Conservation (phyloP, 2,797 vertebrate genomes). For the Oreochromis mossambicus region DNA sequence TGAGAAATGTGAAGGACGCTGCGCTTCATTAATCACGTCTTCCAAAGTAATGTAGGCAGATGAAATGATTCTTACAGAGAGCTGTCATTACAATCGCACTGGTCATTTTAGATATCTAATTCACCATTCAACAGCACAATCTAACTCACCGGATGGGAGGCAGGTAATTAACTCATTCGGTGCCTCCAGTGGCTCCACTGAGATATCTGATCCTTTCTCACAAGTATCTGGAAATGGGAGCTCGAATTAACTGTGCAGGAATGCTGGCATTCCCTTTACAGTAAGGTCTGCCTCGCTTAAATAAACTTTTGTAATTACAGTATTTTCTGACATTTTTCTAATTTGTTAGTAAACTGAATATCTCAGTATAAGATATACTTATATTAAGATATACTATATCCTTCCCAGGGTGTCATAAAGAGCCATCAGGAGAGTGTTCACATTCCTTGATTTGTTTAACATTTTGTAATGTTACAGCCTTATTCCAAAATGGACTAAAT, state of each 20-base stretch:
- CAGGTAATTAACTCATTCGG: conserved; percentile 55
- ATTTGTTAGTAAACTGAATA: not conserved
- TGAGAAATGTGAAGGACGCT: conserved; percentile 87
- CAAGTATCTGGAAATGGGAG: not conserved
- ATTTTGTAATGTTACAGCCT: not conserved
- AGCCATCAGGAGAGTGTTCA: not conserved
- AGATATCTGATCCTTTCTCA: not conserved
- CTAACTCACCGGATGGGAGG: conserved; percentile 38
- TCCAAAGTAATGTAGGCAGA: conserved; percentile 91
- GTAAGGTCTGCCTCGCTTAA: fast-evolving
- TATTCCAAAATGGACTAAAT: not conserved
- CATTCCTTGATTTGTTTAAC: not conserved
- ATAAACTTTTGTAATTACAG: not conserved
- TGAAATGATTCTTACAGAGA: conserved; percentile 94
- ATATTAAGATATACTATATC: fast-evolving
- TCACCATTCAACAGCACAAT: conserved; percentile 83
- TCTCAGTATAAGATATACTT: not conserved
- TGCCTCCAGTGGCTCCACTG: not conserved
- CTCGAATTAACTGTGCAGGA: not conserved
- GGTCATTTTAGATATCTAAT: conserved; percentile 86
- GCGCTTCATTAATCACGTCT: conserved; percentile 91
- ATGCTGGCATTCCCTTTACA: not conserved
- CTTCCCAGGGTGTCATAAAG: not conserved
- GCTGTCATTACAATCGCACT: conserved; percentile 86
- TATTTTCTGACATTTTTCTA: not conserved